phyloP scores from a whole-genome alignment of 2,888 invertebrate genomes.

The Agrilus cyanescens region DNA sequence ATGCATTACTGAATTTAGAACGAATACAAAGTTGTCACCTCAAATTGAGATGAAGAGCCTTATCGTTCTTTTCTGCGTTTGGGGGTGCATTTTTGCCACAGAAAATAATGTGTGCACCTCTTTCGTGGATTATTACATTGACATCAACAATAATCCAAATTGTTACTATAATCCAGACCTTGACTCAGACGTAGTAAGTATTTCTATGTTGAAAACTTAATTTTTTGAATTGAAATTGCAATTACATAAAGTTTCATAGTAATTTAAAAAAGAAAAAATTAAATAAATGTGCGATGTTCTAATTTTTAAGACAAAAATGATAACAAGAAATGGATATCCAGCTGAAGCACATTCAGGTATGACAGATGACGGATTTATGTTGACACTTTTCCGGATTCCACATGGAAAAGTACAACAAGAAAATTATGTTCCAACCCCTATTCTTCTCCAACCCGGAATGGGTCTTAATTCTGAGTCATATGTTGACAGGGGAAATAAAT shows the following conservation, averaged over 20 bases:
- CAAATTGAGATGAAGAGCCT: too few relatives aligned
- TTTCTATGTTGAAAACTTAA: neutral
- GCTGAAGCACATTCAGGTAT: slow-evolving; percentile 31
- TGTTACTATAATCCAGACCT: slow-evolving; percentile 21
- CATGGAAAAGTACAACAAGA: slow-evolving; percentile 17
- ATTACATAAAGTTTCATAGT: too few relatives aligned
- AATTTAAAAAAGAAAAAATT: too few relatives aligned
- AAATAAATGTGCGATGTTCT: too few relatives aligned
- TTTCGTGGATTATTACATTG: slow-evolving; percentile 15
- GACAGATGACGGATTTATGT: slow-evolving; percentile 34
- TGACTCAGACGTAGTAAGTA: slow-evolving; percentile 16
- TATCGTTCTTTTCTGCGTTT: neutral
- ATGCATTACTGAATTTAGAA: too few relatives aligned
- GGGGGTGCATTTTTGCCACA: neutral
- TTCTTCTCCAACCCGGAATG: slow-evolving; percentile 29
- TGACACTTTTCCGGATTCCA: slow-evolving; percentile 32
- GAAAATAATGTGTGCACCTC: slow-evolving; percentile 19
- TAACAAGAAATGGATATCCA: slow-evolving; percentile 29
- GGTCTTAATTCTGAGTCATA: slow-evolving; percentile 26
- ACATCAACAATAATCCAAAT: slow-evolving; percentile 11
- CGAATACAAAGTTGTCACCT: too few relatives aligned
- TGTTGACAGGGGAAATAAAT: slow-evolving; percentile 26
- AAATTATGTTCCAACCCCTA: slow-evolving; percentile 16
- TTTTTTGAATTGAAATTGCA: too few relatives aligned
- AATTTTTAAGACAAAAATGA: slow-evolving; percentile 29